A percentile compares a stretch with the other conserved stretches of the same genome.
Conservation (phyloP, 2,113 vertebrate genomes). For the Thomomys bottae region DNA sequence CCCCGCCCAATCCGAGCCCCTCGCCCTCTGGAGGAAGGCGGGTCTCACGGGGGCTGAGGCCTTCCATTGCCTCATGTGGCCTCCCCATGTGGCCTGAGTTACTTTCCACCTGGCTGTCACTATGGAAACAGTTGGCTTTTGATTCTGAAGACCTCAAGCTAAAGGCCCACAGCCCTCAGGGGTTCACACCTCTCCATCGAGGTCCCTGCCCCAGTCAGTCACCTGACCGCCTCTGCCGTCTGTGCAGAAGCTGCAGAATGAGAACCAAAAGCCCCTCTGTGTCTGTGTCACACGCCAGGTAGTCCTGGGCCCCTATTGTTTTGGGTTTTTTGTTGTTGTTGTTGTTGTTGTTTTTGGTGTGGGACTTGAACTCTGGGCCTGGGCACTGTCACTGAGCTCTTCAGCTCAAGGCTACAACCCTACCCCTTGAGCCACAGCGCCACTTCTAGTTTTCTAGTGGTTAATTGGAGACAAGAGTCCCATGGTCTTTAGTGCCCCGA, state of each 20-base stretch:
- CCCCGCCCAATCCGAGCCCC: not conserved
- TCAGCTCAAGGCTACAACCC: too few species aligned
- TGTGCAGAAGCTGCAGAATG: not conserved
- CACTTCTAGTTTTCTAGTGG: too few species aligned
- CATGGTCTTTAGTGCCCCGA: too few species aligned
- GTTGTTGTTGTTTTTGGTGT: too few species aligned
- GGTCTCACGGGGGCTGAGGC: not conserved
- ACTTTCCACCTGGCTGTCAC: not conserved
- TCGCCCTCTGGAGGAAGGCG: not conserved
- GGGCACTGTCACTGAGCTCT: too few species aligned
- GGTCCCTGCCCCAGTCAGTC: not conserved
- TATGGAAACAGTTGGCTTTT: not conserved
- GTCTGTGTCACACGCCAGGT: not conserved
- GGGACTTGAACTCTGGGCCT: too few species aligned
- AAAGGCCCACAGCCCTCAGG: not conserved
- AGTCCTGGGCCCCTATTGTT: too few species aligned
- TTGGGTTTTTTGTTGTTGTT: too few species aligned
- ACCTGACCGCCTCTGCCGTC: not conserved
- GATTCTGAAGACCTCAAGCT: not conserved
- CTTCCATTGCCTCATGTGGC: not conserved
- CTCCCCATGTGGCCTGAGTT: not conserved
- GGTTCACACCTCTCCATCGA: not conserved
- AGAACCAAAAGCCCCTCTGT: not conserved
- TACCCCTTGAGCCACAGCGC: too few species aligned
- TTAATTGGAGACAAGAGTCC: too few species aligned